These are phyloP conservation scores for Carabus problematicus DNA, from an alignment of 2,888 invertebrate species.

Conservation along the genomic window DNA sequence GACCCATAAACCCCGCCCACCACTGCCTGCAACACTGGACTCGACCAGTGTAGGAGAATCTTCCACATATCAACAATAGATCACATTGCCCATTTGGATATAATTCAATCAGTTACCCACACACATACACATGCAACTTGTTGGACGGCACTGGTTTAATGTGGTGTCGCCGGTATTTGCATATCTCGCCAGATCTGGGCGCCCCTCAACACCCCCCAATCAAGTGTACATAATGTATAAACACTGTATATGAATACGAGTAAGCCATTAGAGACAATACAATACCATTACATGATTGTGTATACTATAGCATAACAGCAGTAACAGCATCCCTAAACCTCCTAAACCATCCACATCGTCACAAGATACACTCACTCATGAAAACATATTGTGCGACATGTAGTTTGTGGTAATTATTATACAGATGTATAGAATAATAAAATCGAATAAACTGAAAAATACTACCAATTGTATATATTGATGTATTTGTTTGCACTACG, in stretches of 20 bases:
- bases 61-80: not conserved
- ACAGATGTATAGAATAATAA: constrained; percentile 37
- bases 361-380: too few species aligned
- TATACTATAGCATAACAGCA: constrained; percentile 36
- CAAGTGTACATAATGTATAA: constrained; percentile 43
- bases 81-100: too few species aligned
- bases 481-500: too few species aligned
- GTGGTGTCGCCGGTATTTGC: constrained; percentile 5
- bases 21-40: not conserved
- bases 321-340: constrained; percentile 10
- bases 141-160: not conserved
- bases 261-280: constrained; percentile 43
- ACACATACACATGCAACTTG: too few species aligned
- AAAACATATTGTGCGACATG: constrained; percentile 28
- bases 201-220: constrained; percentile 4
- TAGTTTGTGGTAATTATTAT: constrained; percentile 40
- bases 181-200: constrained; percentile 18
- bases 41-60: not conserved
- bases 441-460: constrained; percentile 18
- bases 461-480: too few species aligned
- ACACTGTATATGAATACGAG: constrained; percentile 39
- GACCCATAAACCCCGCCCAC: constrained; percentile 31
- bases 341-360: constrained; percentile 1
- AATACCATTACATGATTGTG: constrained; percentile 32
- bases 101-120: too few species aligned